phyloP scores from a whole-genome alignment of 2,113 vertebrate genomes.

The Alligator mississippiensis region DNA sequence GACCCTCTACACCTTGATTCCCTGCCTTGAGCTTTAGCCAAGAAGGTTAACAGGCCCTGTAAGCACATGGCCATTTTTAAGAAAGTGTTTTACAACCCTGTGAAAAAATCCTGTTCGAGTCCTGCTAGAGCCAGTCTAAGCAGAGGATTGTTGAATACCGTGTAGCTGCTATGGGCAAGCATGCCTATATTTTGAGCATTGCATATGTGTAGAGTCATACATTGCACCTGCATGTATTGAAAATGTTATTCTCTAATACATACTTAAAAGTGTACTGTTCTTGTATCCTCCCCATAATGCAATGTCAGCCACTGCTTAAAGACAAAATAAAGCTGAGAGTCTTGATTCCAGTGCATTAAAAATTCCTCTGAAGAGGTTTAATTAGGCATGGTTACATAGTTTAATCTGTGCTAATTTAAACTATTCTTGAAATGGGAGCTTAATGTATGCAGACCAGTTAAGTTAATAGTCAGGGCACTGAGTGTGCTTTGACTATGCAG shows the following conservation, averaged over 20 bases:
- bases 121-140: fast-evolving
- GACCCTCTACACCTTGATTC: neutral
- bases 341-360: neutral
- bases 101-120: neutral
- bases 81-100: neutral
- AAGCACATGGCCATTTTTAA: neutral
- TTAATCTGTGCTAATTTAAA: neutral
- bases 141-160: neutral
- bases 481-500: neutral
- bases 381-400: neutral
- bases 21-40: neutral
- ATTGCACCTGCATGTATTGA: neutral
- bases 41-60: neutral
- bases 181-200: fast-evolving
- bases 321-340: neutral
- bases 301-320: neutral
- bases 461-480: neutral
- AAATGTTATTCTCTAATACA: neutral
- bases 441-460: neutral
- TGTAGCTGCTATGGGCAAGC: fast-evolving
- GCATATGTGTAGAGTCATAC: neutral
- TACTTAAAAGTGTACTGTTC: neutral
- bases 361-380: neutral
- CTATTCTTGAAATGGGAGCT: neutral
- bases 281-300: neutral